Conservation (phyloP, 2,113 vertebrate species). For the Hassar affinis region DNA sequence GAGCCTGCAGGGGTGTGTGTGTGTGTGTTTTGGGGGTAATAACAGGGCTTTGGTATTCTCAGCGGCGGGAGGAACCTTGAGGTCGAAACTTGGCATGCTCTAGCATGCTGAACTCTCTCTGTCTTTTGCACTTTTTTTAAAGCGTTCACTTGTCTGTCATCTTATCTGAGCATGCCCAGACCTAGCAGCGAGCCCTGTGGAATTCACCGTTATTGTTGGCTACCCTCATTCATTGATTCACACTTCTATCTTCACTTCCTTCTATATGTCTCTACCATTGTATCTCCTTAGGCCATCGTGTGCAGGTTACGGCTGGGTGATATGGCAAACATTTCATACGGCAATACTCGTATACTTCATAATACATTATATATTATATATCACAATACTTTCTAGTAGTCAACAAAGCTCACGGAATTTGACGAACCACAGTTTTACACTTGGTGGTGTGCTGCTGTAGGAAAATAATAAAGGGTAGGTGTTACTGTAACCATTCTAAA, state of each 20-base stretch:
- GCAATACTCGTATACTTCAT: not conserved
- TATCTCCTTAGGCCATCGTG: constrained; percentile 17
- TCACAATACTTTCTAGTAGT: too few species aligned
- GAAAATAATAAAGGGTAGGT: not conserved
- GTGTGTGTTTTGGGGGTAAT: constrained; percentile 66
- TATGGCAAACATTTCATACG: not conserved
- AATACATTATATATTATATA: not conserved
- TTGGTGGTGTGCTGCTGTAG: not conserved
- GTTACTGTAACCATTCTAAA: not conserved
- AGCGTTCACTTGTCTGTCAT: constrained; percentile 11
- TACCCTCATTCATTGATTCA: constrained; percentile 21
- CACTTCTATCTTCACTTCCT: not conserved
- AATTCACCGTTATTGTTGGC: constrained; percentile 33
- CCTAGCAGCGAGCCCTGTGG: constrained; percentile 31
- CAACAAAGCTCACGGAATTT: not conserved
- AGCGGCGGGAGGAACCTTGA: constrained; percentile 70
- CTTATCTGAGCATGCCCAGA: constrained; percentile 46
- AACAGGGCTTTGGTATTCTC: constrained; percentile 72
- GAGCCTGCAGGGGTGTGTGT: constrained; percentile 61
- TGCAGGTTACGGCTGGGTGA: not conserved
- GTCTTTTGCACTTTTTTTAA: constrained; percentile 54
- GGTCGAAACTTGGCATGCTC: constrained; percentile 74
- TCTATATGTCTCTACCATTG: constrained; percentile 33
- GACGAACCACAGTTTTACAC: not conserved
- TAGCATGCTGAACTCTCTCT: constrained; percentile 65